Conservation (phyloP, 2,797 vertebrate genomes). For the Lophius americanus region DNA sequence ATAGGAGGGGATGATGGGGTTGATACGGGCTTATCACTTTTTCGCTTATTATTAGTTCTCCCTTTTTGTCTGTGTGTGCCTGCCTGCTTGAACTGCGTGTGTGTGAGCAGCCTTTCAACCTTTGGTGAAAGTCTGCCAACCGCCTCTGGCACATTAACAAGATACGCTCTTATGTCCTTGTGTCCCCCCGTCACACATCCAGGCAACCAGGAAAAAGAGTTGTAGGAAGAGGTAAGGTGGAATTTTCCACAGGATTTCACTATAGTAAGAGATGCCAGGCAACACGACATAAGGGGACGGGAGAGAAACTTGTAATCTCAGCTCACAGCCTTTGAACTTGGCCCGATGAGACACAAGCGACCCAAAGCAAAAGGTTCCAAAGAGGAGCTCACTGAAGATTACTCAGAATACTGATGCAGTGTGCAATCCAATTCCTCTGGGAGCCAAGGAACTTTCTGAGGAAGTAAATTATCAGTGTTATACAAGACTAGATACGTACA, state of each 20-base stretch:
- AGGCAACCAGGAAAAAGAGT: slow-evolving; percentile 53
- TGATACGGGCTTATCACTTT: slow-evolving; percentile 40
- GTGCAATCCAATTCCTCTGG: slow-evolving; percentile 78
- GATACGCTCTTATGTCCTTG: slow-evolving; percentile 54
- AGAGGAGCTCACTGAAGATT: slow-evolving; percentile 80
- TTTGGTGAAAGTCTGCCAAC: slow-evolving; percentile 57
- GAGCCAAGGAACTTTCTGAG: slow-evolving; percentile 75
- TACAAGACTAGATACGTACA: slow-evolving; percentile 66
- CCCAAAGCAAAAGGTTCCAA: slow-evolving; percentile 81
- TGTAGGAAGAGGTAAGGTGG: slow-evolving; percentile 62
- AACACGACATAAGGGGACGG: slow-evolving; percentile 72
- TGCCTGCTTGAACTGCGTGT: slow-evolving; percentile 32
- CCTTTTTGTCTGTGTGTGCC: slow-evolving; percentile 41
- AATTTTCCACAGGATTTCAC: slow-evolving; percentile 63
- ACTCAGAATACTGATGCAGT: slow-evolving; percentile 83
- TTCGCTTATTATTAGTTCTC: slow-evolving; percentile 37
- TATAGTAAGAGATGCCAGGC: slow-evolving; percentile 66
- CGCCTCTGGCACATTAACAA: slow-evolving; percentile 61
- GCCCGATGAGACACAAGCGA: slow-evolving; percentile 76
- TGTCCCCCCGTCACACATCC: slow-evolving; percentile 54
- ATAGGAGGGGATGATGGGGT: slow-evolving; percentile 32
- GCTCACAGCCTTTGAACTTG: slow-evolving; percentile 82
- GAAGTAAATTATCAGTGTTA: slow-evolving; percentile 77
- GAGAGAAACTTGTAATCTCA: slow-evolving; percentile 80
- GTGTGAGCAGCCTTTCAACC: slow-evolving; percentile 51